phyloP scores from a whole-genome alignment of 2,113 vertebrate species.

The Chionis minor region DNA sequence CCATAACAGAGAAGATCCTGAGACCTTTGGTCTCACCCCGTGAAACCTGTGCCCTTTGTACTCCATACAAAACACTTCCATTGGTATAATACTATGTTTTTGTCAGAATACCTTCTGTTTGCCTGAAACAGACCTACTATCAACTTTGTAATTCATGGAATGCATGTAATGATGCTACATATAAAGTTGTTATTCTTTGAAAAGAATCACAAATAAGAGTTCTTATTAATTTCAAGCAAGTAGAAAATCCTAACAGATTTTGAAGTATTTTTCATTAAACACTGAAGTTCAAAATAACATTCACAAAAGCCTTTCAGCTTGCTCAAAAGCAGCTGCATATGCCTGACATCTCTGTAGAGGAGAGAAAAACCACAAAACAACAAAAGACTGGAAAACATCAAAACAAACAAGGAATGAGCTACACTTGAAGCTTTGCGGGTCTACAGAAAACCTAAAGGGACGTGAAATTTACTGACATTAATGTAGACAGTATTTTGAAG shows the following conservation, averaged over 20 bases:
- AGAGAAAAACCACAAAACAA: neutral
- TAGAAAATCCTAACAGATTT: neutral
- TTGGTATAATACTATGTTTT: accelerated
- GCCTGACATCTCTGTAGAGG: accelerated
- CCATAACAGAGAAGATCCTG: neutral
- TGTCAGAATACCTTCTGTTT: neutral
- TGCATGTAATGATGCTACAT: accelerated
- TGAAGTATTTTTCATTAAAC: neutral
- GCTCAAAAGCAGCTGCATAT: neutral
- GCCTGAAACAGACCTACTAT: neutral
- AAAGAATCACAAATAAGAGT: neutral
- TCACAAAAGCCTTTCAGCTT: neutral
- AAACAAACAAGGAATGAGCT: neutral
- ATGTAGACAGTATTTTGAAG: neutral
- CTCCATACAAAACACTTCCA: neutral
- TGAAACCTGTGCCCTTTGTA: neutral
- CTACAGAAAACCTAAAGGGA: neutral
- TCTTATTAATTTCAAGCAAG: accelerated
- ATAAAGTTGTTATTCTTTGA: neutral
- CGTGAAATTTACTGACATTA: neutral
- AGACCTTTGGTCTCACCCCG: neutral
- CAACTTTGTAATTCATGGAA: neutral
- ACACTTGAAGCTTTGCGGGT: neutral
- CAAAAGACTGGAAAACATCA: neutral
- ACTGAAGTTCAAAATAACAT: neutral